Conservation (phyloP, 1,140 invertebrate species). For the Phortica variegata region DNA sequence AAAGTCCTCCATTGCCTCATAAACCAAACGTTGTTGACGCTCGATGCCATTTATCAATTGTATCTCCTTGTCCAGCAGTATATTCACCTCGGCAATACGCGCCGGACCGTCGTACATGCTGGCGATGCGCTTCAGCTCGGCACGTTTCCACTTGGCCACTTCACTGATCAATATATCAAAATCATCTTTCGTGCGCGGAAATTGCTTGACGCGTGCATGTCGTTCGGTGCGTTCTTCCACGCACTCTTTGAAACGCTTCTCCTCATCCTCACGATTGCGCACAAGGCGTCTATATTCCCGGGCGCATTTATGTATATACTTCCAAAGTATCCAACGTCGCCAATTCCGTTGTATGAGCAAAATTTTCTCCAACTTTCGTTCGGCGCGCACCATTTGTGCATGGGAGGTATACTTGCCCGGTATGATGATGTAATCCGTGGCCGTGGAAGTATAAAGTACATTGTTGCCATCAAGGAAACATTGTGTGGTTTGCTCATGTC, state of each 20-base stretch:
- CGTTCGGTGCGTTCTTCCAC: conserved; percentile 36
- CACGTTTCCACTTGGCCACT: conserved; percentile 62
- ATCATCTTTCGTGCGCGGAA: conserved; percentile 61
- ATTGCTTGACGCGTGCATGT: conserved; percentile 59
- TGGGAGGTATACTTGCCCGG: conserved; percentile 47
- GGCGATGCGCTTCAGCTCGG: conserved; percentile 59
- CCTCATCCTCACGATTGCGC: conserved; percentile 32
- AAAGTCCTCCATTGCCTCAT: conserved; percentile 54
- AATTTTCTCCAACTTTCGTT: conserved; percentile 42
- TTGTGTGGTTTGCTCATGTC: conserved; percentile 47
- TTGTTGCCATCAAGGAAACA: conserved; percentile 45
- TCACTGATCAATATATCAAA: conserved; percentile 62
- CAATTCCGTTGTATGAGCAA: conserved; percentile 49
- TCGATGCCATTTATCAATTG: conserved; percentile 62
- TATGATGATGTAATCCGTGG: conserved; percentile 34
- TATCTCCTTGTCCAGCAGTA: conserved; percentile 64
- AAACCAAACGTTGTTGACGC: conserved; percentile 47
- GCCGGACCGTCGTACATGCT: conserved; percentile 58
- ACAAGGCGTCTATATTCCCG: conserved; percentile 53
- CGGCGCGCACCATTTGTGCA: conserved; percentile 36
- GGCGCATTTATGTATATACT: conserved; percentile 48
- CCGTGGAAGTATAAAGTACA: conserved; percentile 32
- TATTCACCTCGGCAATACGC: conserved; percentile 60
- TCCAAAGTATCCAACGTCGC: conserved; percentile 41
- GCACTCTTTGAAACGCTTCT: conserved; percentile 31